Conservation (phyloP, 2,888 invertebrate genomes). For the Caenorhabditis sp. region DNA sequence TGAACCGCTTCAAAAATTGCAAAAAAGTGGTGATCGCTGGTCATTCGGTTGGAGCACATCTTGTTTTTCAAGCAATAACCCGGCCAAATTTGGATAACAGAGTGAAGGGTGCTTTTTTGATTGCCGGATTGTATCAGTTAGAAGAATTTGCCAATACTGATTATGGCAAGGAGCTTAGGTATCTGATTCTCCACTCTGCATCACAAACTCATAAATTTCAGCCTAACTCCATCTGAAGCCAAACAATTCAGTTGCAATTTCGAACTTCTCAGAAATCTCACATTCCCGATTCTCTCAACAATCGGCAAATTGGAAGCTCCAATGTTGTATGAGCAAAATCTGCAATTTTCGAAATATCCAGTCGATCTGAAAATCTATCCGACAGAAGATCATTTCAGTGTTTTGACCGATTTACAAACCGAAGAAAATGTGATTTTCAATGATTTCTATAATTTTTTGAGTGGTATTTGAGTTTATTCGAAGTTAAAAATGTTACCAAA, state of each 20-base stretch:
- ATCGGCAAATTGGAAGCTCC: conserved; percentile 25
- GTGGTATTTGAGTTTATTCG: conserved; percentile 3
- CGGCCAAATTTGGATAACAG: conserved; percentile 3
- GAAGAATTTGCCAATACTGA: conserved; percentile 13
- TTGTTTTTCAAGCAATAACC: conserved; percentile 29
- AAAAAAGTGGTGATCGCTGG: conserved; percentile 38
- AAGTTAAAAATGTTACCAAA: not conserved
- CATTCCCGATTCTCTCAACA: conserved; percentile 13
- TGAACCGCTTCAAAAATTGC: conserved; percentile 12
- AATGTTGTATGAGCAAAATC: conserved; percentile 31
- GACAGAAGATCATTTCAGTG: conserved; percentile 26
- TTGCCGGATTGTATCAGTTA: conserved; percentile 28
- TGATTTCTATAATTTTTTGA: conserved; percentile 25
- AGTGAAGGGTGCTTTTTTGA: conserved; percentile 20
- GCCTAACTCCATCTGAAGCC: conserved; percentile 31
- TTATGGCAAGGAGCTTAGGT: conserved; percentile 19
- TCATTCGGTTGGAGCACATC: conserved; percentile 46
- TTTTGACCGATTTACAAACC: conserved; percentile 20
- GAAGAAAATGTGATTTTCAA: conserved; percentile 3
- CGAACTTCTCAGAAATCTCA: conserved; percentile 7
- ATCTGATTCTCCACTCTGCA: no score
- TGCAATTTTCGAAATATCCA: conserved; percentile 9
- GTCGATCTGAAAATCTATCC: conserved; percentile 21
- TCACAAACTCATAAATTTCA: no score
- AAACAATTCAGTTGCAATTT: conserved; percentile 23